Evolutionary conservation across 2,888 invertebrate species (phyloP), one percentile per base, ranked within the genome.

Genomic region (Julus scandinavius): DNA sequence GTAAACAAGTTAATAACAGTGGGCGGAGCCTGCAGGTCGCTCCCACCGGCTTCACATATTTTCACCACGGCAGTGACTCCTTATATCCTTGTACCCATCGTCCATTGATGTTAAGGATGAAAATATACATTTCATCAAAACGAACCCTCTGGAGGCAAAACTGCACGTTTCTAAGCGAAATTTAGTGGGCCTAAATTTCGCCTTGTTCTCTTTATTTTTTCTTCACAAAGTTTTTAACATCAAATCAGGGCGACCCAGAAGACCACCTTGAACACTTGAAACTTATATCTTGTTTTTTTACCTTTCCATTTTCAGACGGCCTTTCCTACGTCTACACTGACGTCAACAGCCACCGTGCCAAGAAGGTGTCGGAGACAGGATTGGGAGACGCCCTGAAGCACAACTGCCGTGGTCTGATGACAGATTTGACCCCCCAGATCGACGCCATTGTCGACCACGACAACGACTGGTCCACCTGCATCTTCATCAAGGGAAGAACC

Each of bases 401-500:
- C 88, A 89, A 89, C 58, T 89, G 89, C 63, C 85, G 89, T 50
- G 89, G 89, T 83, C 84, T 89, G 86, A 89, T 89, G 89, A 88
- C 89, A 54, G 89, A 89, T 45, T 84, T 89, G 72, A 89, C 89
- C 7, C 86, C 89, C 5, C 89, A 88, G 9, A 89, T 89, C 72
- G 89, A 89, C 88, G 89, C 89, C 86, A 89, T 89, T 87, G 88
- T 89, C 41, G 89, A 89, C 85, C 89, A 89, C 89, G 89, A 89
- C 89, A 89, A 89, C 86, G 89, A 89, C 84, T 89, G 89, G 89
- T 89, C 89, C 2, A 89, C 89, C 91, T 94, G 94, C 58, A 94
- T 91, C 91, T 94, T 94, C 93, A 94, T 93, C 90, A 93, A 91
- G 90, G 93, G 93, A 72, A 93, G 91, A 63, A 94, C 92, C 90